phyloP scores from a whole-genome alignment of 2,888 invertebrate genomes.

The Chirona hameri region DNA sequence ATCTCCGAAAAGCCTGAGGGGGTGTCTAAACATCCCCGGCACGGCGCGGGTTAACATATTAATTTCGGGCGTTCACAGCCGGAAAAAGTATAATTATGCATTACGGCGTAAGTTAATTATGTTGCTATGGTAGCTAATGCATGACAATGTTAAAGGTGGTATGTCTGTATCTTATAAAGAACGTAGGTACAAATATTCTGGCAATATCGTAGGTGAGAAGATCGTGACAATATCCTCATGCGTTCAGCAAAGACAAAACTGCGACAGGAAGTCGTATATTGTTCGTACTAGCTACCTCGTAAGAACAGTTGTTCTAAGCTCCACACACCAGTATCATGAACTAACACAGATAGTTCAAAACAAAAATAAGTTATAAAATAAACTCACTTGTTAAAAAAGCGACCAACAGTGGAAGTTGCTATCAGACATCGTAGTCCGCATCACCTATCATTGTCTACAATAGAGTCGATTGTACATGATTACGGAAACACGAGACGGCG shows the following conservation, averaged over 20 bases:
- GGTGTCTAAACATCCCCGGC: no score
- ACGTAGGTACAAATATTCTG: no score
- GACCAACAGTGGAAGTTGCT: constrained; percentile 2
- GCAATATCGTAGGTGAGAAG: no score
- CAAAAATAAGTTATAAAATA: constrained; percentile 12
- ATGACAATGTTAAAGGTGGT: no score
- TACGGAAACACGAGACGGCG: background rate
- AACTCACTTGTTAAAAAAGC: constrained; percentile 12
- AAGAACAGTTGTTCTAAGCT: background rate
- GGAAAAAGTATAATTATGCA: no score
- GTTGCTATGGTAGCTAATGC: no score
- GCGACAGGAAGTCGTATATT: background rate
- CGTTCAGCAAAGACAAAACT: background rate
- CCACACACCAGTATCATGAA: constrained; percentile 1
- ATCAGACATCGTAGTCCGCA: background rate
- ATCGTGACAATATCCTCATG: no score
- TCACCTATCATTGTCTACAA: background rate
- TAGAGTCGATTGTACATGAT: constrained; percentile 3
- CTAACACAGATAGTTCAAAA: background rate
- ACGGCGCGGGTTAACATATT: no score
- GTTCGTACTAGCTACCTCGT: background rate
- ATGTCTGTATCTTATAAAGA: no score
- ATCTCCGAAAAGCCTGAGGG: no score
- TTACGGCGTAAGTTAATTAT: no score
- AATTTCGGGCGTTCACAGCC: no score